Evolutionary conservation across 92 coral and sea anemone species (phyloP), one percentile per base, ranked within the genome.

Genomic region (Phenganax marumi): DNA sequence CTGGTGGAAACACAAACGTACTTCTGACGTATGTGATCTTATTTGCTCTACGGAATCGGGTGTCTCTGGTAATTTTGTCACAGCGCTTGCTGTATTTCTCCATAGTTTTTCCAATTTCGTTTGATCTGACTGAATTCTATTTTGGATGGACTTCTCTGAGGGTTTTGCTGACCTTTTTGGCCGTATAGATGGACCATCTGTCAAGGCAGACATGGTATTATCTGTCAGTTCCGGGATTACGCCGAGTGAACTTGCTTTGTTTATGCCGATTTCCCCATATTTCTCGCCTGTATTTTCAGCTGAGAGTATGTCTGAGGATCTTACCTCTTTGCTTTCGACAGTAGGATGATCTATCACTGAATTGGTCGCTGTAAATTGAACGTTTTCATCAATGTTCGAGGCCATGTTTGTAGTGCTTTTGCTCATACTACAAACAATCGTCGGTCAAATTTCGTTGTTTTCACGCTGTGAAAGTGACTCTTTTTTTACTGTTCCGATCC

Each of bases 91-190:
- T 10, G 60, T 54, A 54, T 54, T 54, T 54, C n/a, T 54, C 60
- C 60, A 54, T 54, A 54, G n/a, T 54, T 54, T 54, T n/a, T 54
- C 60, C n/a, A 54, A n/a, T 54, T 54, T 54, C 60, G 60, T n/a
- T 54, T 54, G 60, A 54, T 54, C 60, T 54, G 60, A 54, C n/a
- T 54, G 60, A 54, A 54, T n/a, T 54, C 60, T 26, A 50, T 80
- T 80, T 16, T 10, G 79, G 13, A 23, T 80, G 39, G 50, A 68
- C 78, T 80, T 80, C 18, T 26, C 18, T 12, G 77, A 61, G 12
- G 84, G 84, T 60, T 80, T 80, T 24, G 12, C 24, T 13, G 48
- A 12, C 52, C 85, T 69, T 70, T 81, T 70, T 14, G 85, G 85
- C 46, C 81, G 85, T 10, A n/a, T 54, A 54, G 60, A 54, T n/a